A percentile compares a stretch with the other conserved stretches of the same genome.
phyloP scores from a whole-genome alignment of 2,113 vertebrate species.

The human region GRCh38 chr18:2379501-2380000 shows the following conservation, averaged over 20 bases:
- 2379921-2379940: background rate
- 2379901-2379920: background rate
- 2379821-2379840: background rate
- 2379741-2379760: background rate
- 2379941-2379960: background rate
- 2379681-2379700: background rate
- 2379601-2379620: background rate
- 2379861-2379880: background rate
- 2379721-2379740: background rate
- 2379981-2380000: background rate
- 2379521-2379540: background rate
- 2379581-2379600: background rate
- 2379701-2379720: background rate
- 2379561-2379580: background rate
- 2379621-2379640: background rate
- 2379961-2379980: background rate
- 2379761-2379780: background rate
- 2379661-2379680: background rate
- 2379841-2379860: background rate
- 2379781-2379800: background rate
- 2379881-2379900: background rate
- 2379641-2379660: background rate
- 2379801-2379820: background rate
- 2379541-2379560: background rate
- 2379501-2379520: background rate